These are phyloP conservation scores for Conchocele bisecta DNA, from an alignment of 2,888 invertebrate genomes.

Conservation along the genomic window DNA sequence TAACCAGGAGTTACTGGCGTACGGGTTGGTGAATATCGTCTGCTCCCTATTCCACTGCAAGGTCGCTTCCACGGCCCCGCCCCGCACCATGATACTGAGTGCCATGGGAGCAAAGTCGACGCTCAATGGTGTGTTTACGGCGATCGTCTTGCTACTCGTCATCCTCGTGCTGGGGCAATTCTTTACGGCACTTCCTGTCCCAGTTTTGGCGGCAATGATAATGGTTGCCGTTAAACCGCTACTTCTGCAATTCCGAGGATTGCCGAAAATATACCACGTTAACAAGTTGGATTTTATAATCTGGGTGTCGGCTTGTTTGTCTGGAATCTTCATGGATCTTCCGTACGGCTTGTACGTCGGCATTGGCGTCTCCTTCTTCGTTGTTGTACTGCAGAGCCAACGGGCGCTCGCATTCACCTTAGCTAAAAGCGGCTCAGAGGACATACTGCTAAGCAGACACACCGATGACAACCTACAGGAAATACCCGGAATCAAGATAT, in stretches of 20 bases:
- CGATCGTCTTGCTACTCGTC: conserved; percentile 75
- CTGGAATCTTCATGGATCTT: conserved; percentile 72
- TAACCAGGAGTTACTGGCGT: conserved; percentile 82
- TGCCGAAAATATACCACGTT: conserved; percentile 88
- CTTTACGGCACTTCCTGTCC: conserved; percentile 75
- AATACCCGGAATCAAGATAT: conserved; percentile 50
- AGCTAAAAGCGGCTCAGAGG: conserved; percentile 63
- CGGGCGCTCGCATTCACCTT: conserved; percentile 53
- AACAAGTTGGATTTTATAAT: conserved; percentile 89
- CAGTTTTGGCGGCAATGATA: conserved; percentile 83
- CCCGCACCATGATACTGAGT: conserved; percentile 72
- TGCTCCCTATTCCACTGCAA: conserved; percentile 82
- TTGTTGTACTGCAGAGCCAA: conserved; percentile 67
- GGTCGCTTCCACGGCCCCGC: conserved; percentile 79
- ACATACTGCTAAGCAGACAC: conserved; percentile 62
- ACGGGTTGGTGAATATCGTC: conserved; percentile 78
- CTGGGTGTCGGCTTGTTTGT: conserved; percentile 71
- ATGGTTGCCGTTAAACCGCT: conserved; percentile 82
- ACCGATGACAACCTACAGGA: conserved; percentile 68
- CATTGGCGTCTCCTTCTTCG: conserved; percentile 63
- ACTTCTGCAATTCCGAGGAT: conserved; percentile 87
- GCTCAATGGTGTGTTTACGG: conserved; percentile 69
- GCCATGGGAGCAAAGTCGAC: conserved; percentile 75
- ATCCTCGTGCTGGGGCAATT: conserved; percentile 73
- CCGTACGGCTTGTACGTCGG: conserved; percentile 74